Evolutionary conservation across 2,113 vertebrate species (phyloP).

Genomic region (Lophotis ruficrista): DNA sequence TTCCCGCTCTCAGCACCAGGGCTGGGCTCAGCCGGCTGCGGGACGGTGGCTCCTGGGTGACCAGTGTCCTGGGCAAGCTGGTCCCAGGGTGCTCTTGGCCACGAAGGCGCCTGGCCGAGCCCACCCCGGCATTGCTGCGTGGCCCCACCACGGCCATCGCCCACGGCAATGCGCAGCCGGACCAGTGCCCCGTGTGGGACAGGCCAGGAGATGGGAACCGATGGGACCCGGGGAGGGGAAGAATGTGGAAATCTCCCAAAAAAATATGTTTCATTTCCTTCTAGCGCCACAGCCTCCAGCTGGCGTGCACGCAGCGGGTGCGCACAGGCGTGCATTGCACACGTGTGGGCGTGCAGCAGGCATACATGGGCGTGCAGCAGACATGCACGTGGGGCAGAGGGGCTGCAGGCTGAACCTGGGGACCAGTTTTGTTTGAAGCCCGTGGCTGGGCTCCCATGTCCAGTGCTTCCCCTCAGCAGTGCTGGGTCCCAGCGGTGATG

Average conservation of each 20-base stretch:
- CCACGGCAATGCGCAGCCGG: too few relatives aligned
- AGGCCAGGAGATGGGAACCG: background rate
- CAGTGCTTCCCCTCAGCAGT: fast-evolving
- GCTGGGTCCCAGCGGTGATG: background rate
- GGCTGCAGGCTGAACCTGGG: background rate
- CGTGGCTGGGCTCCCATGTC: background rate
- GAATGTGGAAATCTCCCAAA: background rate
- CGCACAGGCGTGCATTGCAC: background rate
- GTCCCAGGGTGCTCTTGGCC: background rate
- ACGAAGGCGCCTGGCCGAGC: fast-evolving
- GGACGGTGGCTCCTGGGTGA: background rate
- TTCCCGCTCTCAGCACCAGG: background rate
- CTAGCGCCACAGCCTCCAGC: background rate
- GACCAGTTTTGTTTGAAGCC: conserved; percentile 6
- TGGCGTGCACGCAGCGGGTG: fast-evolving
- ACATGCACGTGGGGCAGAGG: fast-evolving
- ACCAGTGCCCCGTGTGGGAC: fast-evolving
- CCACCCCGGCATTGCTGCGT: fast-evolving
- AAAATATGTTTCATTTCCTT: background rate
- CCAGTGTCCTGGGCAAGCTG: background rate
- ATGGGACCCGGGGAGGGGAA: background rate
- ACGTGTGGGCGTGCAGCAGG: background rate
- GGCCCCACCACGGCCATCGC: fast-evolving
- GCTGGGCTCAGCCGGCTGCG: too few relatives aligned
- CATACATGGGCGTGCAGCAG: fast-evolving